Base-by-base conservation (phyloP, 2,797 vertebrate species). In the Podarcis lilfordi region DNA sequence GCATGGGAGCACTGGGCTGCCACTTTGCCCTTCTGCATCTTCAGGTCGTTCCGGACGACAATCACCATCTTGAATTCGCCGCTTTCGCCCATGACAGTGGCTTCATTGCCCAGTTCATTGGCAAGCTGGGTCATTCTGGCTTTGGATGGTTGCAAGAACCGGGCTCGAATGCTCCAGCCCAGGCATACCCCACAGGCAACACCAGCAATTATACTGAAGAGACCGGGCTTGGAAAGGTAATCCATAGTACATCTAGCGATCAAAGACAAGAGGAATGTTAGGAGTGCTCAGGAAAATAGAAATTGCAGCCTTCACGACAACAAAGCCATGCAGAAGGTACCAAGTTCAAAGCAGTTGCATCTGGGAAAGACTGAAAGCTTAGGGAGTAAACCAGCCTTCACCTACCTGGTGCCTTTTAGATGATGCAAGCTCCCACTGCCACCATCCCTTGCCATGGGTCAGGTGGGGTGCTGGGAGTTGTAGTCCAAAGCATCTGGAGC, bases 21-120 rank as follows among this genome's bases (percentile, higher is more conserved):
- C 0, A 98, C 98, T 93, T 99, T 99, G 0, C 99, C 99, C 92
- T 99, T 99, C 1, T 99, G 98, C 99, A 99, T 99, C 96, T 99
- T 99, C 89, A 99, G 95, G 94, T 99, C 99, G 0, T 96, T 98
- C 61, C 99, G 98, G 83, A 99, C 98, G 0, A 99, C 94, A 45
- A 99, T 94, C n/a, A 99, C 96, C 98, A 99, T 97, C 95, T 99
- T 99, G 95, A 98, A 98, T 89, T 99, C 98, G 0, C 98, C 98
- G 0, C 97, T 96, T 81, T 99, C 98, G 17, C 98, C 98, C 98
- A 99, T 98, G 89, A 98, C 25, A 17, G 94, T 96, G 0, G 95
- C 81, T 89, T 98, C 98, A 0, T 35, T 90, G 25, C 91, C 92
- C 0, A 66, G 6, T 37, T 93, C 77, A 32, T 10, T 72, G 0